Base-by-base conservation (phyloP, 1,140 invertebrate genomes). In the Cotesia glomerata region DNA sequence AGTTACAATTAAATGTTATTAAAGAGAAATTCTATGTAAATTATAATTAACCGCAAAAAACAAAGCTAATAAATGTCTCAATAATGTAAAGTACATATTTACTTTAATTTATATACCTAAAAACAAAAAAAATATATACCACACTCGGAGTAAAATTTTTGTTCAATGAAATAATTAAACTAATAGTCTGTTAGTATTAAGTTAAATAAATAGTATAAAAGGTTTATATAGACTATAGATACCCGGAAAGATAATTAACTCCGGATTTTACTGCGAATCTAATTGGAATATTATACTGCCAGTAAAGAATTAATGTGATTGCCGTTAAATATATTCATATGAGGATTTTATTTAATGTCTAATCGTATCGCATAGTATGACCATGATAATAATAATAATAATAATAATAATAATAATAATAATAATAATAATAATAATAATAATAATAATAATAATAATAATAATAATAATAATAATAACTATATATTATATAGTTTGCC, bases 281-380 rank as follows among this genome's bases (percentile, higher is more conserved):
- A 64, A 64, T 18, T 49, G 39, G 62, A 64, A 49, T 35, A 49
- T 64, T 64, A 64, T 64, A 11, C 9, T 18, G 62, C 35, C 16
- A 16, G 49, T 64, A 64, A 64, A 64, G 34, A 49, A 49, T 26
- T 26, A 26, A 26, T 26, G 45, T 16, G 18, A 49, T 64, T 64
- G 4, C 14, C 45, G 26, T 13, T 49, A 36, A 64, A 64, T 34
- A 32, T 35, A 35, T 26, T 35, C 34, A n/a, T 14, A n/a, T 64
- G 32, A 5, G 11, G 5, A 35, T 64, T 64, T 64, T n/a, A 49
- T n/a, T 35, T 5, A 18, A 64, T 16, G 5, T n/a, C 16, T 26
- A 26, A 26, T 26, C 26, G 26, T 26, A 26, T 26, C 26, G 26
- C 3, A 26, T n/a, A 9, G 5, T 9, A 26, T 26, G 16, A 18